phyloP scores from a whole-genome alignment of 2,113 vertebrate genomes.

The Sinocyclocheilus grahami region DNA sequence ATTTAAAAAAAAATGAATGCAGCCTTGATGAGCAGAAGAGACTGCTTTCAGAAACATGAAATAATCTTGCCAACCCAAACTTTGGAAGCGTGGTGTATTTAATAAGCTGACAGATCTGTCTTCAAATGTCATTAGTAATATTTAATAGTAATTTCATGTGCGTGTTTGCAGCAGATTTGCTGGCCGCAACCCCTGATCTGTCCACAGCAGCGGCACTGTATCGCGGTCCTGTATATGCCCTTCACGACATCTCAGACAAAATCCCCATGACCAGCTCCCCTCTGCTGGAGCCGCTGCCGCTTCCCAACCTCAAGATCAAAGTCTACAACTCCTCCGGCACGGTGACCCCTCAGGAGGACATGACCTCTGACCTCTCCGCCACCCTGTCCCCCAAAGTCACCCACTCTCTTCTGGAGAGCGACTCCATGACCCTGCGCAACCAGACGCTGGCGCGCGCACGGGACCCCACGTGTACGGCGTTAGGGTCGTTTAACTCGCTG shows the following conservation, averaged over 20 bases:
- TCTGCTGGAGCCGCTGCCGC: constrained; percentile 87
- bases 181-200: constrained; percentile 90
- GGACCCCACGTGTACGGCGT: constrained; percentile 88
- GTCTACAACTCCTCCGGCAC: constrained; percentile 91
- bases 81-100: neutral
- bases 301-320: constrained; percentile 93
- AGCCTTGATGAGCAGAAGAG: neutral
- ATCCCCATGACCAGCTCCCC: constrained; percentile 99
- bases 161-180: constrained; percentile 79
- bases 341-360: constrained; percentile 92
- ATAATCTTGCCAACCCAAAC: neutral
- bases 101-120: neutral
- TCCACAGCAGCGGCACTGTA: constrained; percentile 96
- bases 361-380: constrained; percentile 85
- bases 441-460: constrained; percentile 87
- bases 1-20: neutral
- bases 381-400: constrained; percentile 92
- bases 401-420: constrained; percentile 86
- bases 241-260: constrained; percentile 96
- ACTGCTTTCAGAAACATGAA: neutral
- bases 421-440: constrained; percentile 85
- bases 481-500: constrained; percentile 93
- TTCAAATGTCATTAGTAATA: neutral
- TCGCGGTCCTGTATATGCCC: constrained; percentile 92
- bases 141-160: neutral